These are phyloP conservation scores for Marmota flaviventris DNA, from an alignment of 2,113 vertebrate genomes.

Conservation along the genomic window DNA sequence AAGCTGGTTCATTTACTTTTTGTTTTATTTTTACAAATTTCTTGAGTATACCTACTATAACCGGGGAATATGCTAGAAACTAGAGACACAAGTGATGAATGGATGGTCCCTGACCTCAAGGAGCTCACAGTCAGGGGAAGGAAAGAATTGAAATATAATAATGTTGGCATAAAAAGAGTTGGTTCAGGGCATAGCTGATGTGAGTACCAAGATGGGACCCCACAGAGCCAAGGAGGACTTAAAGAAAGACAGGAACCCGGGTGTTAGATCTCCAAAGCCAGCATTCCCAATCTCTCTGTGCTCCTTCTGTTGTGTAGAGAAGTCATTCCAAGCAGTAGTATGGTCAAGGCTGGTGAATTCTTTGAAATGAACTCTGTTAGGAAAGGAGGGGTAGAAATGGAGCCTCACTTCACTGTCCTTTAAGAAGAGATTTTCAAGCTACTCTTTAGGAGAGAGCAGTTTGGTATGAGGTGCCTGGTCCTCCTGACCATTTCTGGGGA, in stretches of 20 bases:
- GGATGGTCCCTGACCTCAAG: neutral
- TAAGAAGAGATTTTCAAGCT: neutral
- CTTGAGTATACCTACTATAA: neutral
- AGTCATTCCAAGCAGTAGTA: neutral
- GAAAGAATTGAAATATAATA: neutral
- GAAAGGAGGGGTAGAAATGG: neutral
- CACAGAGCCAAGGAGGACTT: neutral
- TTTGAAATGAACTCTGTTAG: neutral
- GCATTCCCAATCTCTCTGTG: neutral
- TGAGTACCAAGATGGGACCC: neutral
- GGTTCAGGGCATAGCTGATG: fast-evolving
- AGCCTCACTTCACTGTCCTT: neutral
- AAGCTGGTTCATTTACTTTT: neutral
- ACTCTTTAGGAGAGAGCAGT: neutral
- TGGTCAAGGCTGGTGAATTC: neutral
- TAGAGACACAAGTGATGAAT: neutral
- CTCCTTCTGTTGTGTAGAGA: neutral
- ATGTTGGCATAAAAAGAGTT: neutral
- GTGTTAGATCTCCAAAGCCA: neutral
- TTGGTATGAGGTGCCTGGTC: neutral
- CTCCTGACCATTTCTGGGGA: neutral
- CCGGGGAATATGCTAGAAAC: neutral
- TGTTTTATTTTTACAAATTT: conserved; percentile 32
- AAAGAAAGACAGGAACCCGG: neutral
- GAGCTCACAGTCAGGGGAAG: neutral